These are phyloP conservation scores for Mesorhabditis belari DNA, from an alignment of 2,888 invertebrate species.

Conservation along the genomic window DNA sequence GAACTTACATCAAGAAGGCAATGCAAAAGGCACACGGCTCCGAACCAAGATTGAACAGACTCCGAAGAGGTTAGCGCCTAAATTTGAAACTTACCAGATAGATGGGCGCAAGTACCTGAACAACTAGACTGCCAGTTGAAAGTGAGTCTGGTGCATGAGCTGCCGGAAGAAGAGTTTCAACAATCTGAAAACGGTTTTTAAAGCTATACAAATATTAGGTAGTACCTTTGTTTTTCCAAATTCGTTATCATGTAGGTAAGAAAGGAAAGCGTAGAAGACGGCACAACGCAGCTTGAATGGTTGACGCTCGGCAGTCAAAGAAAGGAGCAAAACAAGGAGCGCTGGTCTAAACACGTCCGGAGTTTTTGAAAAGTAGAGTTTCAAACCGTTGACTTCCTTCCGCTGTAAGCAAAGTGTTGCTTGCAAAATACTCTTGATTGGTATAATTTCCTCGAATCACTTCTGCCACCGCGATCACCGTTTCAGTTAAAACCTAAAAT, in stretches of 20 bases:
- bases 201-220: background rate
- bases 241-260: conserved; percentile 86
- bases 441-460: conserved; percentile 79
- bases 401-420: conserved; percentile 49
- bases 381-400: conserved; percentile 21
- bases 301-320: conserved; percentile 97
- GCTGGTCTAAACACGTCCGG: conserved; percentile 66
- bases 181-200: conserved; percentile 60
- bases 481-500: conserved; percentile 56
- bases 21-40: conserved; percentile 81
- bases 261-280: conserved; percentile 93
- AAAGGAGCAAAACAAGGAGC: conserved; percentile 86
- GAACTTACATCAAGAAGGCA: conserved; percentile 69
- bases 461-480: conserved; percentile 83
- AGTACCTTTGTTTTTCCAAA: conserved; percentile 59
- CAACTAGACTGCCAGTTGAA: conserved; percentile 22
- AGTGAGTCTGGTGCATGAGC: conserved; percentile 60
- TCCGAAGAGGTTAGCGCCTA: conserved; percentile 29
- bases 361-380: background rate
- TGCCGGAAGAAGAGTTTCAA: conserved; percentile 84
- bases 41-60: conserved; percentile 70
- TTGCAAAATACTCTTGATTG: conserved; percentile 84
- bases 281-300: conserved; percentile 81
- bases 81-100: background rate
- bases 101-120: conserved; percentile 6